Evolutionary conservation across 2,888 invertebrate genomes (phyloP).

Genomic region (Odontothrips loti): DNA sequence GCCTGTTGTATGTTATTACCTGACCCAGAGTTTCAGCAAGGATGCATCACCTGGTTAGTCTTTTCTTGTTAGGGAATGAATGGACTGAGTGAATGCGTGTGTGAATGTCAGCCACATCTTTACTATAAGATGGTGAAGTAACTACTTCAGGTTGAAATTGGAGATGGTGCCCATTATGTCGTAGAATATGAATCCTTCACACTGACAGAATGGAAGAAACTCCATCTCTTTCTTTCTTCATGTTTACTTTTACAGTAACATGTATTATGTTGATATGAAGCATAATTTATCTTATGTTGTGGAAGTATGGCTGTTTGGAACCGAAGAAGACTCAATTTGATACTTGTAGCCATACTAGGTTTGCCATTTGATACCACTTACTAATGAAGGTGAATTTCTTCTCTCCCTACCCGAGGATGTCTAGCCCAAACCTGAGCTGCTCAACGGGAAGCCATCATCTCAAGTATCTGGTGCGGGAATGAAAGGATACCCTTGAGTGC

Average conservation of each 20-base stretch:
- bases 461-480: conserved; percentile 22
- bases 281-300: too few relatives aligned
- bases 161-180: background rate
- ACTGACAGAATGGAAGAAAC: background rate
- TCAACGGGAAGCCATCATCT: conserved; percentile 32
- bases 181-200: background rate
- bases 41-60: conserved; percentile 3
- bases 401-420: conserved; percentile 38
- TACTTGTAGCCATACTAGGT: background rate
- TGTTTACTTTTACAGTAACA: too few relatives aligned
- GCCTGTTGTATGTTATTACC: background rate
- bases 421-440: conserved; percentile 36
- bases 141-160: background rate
- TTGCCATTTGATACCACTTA: conserved; percentile 5
- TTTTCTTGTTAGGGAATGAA: conserved; percentile 23
- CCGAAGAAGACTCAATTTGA: too few relatives aligned
- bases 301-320: too few relatives aligned
- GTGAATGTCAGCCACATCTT: conserved; percentile 5
- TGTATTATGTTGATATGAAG: too few relatives aligned
- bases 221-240: too few relatives aligned
- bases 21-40: background rate
- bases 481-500: conserved; percentile 7
- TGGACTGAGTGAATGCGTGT: background rate
- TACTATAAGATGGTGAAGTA: too few relatives aligned
- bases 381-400: conserved; percentile 38